Evolutionary conservation across 2,797 vertebrate genomes (phyloP), one percentile per base, ranked within the genome.

Genomic region (Leuciscus waleckii): DNA sequence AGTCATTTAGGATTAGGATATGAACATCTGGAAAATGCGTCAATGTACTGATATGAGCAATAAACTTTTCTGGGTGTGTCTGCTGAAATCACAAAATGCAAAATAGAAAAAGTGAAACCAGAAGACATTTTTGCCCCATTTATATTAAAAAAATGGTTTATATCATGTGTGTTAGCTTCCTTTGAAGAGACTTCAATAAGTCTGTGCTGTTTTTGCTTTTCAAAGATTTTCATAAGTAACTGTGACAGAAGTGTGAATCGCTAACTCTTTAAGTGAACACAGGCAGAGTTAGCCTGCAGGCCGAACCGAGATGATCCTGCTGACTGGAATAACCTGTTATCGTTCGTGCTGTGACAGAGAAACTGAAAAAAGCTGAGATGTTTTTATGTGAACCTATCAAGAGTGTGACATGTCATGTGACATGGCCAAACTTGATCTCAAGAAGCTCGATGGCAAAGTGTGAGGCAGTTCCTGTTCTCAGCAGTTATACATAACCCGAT

Each of bases 401-500:
- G 39, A 73, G 67, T 65, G n/a, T 32, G 74, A 63, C 85, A 79
- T 58, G 67, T 65, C 65, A 63, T 26, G 82, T 80, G 86, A 88
- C 70, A 41, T 80, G 81, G 84, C 11, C n/a, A 79, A 83, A 89
- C 85, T 56, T 87, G 86, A 89, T 88, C 81, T 69, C n/a, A 70
- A 73, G 29, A 68, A 70, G 17, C 86, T 78, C 51, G 58, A 41
- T 82, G 71, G 29, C 46, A 86, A 77, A 85, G 63, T 74, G 75
- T 86, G 73, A 90, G 87, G 81, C 73, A 82, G n/a, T 89, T 88
- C 88, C 85, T 58, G 87, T 84, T 87, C 63, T 83, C 82, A 51
- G 63, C 87, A 83, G 79, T 85, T 65, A 41, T 69, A 41, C 85
- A 88, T 84, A 74, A 91, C 90, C 86, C 35, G 85, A 73, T 82